phyloP scores from a whole-genome alignment of 2,888 invertebrate genomes.

The Thecophora atra region DNA sequence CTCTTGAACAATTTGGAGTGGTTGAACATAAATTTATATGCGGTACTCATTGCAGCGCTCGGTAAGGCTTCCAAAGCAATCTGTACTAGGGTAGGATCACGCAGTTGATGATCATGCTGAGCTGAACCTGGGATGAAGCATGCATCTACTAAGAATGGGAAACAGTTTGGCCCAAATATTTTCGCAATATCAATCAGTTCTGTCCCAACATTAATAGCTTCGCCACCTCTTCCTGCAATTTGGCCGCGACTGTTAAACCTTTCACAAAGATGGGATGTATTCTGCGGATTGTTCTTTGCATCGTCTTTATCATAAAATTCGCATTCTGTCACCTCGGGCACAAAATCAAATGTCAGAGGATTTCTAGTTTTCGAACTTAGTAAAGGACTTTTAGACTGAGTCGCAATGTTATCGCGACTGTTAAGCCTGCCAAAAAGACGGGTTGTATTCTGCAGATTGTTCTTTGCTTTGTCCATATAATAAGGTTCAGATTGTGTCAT shows the following conservation, averaged over 20 bases:
- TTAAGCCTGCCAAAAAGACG: too few relatives aligned
- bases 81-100: slow-evolving; percentile 36
- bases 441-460: too few relatives aligned
- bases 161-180: slow-evolving; percentile 45
- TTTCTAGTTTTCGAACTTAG: too few relatives aligned
- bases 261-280: too few relatives aligned
- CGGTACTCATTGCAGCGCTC: slow-evolving; percentile 29
- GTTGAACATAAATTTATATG: slow-evolving; percentile 44
- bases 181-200: slow-evolving; percentile 27
- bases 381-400: too few relatives aligned
- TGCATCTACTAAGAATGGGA: slow-evolving; percentile 42
- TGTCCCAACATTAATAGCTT: slow-evolving; percentile 8
- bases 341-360: too few relatives aligned
- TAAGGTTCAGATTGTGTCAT: too few relatives aligned
- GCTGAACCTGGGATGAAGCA: slow-evolving; percentile 37
- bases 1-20: slow-evolving; percentile 41
- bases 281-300: too few relatives aligned
- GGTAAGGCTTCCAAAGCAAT: slow-evolving; percentile 35
- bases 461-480: too few relatives aligned
- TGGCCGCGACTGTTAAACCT: slow-evolving; percentile 12
- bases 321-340: too few relatives aligned
- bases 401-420: too few relatives aligned
- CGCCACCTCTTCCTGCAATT: slow-evolving; percentile 23
- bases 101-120: slow-evolving; percentile 41
- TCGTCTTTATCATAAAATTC: too few relatives aligned